Evolutionary conservation across 2,888 invertebrate species (phyloP), one percentile per base, ranked within the genome.

Genomic region (Aplocera efformata): DNA sequence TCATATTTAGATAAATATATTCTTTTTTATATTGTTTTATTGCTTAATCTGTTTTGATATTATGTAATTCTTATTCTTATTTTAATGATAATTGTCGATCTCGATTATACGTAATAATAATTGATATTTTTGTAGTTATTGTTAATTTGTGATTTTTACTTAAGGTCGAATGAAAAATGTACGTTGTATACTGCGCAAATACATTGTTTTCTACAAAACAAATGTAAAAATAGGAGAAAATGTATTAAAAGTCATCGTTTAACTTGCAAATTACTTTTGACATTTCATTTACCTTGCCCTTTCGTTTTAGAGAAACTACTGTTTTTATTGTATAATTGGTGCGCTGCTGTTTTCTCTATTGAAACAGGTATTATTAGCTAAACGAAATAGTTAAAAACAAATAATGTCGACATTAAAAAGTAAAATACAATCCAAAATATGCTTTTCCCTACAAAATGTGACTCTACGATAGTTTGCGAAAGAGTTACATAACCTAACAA

Each of bases 181-280:
- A 72, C 71, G 67, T 77, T 80, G 79, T 81, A 81, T 82, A 78
- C 67, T 67, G 58, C 54, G 58, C 51, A 31, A 53, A 75, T 72
- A 74, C 72, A 73, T 80, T 84, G 79, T 84, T 85, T 84, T 86
- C 79, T 85, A 86, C 79, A 86, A 72, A 75, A 79, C 70, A 67
- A 79, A 74, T 84, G 81, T 84, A 83, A 79, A 33, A 72, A 79
- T 85, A 85, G 78, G 69, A 74, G 65, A 68, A 76, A 78, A 72
- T 82, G 79, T 83, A 86, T 84, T 88, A 88, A 85, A 86, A 85
- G 82, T 86, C 82, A 84, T 82, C 67, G 78, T 84, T 84, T 83
- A 83, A 84, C 82, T 85, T 86, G 79, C 74, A 77, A 80, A 76
- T 74, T 70, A 72, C 41, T 47, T 33, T 43, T 56, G 72, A 58